phyloP scores from a whole-genome alignment of 2,797 vertebrate species.

The Podarcis lilfordi region DNA sequence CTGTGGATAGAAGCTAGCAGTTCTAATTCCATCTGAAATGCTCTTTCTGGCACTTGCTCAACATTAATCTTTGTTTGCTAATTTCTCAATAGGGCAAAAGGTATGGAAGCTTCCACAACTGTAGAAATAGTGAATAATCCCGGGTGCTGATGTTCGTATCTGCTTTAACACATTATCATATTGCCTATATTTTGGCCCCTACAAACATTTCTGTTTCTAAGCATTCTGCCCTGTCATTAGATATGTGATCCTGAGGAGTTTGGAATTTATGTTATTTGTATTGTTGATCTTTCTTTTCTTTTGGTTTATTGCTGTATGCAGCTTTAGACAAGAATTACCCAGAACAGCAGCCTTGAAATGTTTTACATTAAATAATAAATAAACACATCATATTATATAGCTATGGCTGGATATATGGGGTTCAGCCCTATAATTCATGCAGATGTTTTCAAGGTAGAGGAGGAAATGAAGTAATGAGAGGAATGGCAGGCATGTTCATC shows the following conservation, averaged over 20 bases:
- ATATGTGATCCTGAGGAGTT: neutral
- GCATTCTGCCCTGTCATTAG: neutral
- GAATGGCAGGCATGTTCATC: neutral
- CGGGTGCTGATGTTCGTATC: neutral
- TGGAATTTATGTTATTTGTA: too few species aligned
- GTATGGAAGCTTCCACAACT: neutral
- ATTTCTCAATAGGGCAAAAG: neutral
- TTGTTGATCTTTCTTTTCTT: too few species aligned
- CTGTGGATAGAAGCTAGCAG: neutral
- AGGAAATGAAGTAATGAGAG: neutral
- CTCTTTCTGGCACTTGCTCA: neutral
- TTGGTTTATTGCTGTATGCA: too few species aligned
- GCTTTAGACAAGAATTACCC: too few species aligned
- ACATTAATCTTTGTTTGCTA: neutral
- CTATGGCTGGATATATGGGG: neutral
- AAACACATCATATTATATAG: neutral
- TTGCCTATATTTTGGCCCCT: neutral
- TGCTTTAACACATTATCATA: neutral
- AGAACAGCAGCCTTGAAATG: too few species aligned
- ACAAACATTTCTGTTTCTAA: neutral
- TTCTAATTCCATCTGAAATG: neutral
- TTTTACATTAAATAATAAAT: too few species aligned
- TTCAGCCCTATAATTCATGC: neutral
- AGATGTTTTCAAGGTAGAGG: neutral
- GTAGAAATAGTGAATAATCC: neutral